A percentile compares a stretch with the other conserved stretches of the same genome.
Evolutionary conservation across 2,113 vertebrate genomes (phyloP).

Genomic region (Nyctibius bracteatus): DNA sequence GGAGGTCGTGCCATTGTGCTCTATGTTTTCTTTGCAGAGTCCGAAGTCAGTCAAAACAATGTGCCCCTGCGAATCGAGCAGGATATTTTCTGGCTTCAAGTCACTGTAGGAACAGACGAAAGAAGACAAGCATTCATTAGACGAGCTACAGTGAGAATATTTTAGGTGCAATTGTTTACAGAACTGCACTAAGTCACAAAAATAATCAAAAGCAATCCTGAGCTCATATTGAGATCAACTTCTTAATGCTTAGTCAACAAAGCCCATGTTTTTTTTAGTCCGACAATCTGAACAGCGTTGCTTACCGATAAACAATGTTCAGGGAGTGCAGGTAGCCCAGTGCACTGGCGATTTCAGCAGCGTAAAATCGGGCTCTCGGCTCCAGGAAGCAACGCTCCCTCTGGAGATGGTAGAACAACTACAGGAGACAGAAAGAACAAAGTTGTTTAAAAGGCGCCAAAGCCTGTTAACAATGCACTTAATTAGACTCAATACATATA

Average conservation of each 20-base stretch:
- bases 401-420: constrained; percentile 99
- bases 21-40: constrained; percentile 98
- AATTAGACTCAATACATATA: constrained; percentile 62
- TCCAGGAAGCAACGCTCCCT: constrained; percentile 97
- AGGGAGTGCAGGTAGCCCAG: constrained; percentile 96
- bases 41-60: constrained; percentile 98
- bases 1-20: constrained; percentile 95
- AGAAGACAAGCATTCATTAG: neutral
- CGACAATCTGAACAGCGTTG: neutral
- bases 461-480: constrained; percentile 54
- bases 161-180: neutral
- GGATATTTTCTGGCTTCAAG: constrained; percentile 97
- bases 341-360: constrained; percentile 96
- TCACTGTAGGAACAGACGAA: constrained; percentile 71
- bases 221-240: neutral
- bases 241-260: neutral
- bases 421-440: constrained; percentile 61
- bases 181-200: neutral
- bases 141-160: neutral
- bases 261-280: accelerated
- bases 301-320: constrained; percentile 94
- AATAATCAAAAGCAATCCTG: neutral
- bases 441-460: constrained; percentile 19
- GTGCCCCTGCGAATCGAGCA: constrained; percentile 95
- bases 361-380: constrained; percentile 92